Conservation (phyloP, 1,140 invertebrate species). For the Drosophila bipectinata region DNA sequence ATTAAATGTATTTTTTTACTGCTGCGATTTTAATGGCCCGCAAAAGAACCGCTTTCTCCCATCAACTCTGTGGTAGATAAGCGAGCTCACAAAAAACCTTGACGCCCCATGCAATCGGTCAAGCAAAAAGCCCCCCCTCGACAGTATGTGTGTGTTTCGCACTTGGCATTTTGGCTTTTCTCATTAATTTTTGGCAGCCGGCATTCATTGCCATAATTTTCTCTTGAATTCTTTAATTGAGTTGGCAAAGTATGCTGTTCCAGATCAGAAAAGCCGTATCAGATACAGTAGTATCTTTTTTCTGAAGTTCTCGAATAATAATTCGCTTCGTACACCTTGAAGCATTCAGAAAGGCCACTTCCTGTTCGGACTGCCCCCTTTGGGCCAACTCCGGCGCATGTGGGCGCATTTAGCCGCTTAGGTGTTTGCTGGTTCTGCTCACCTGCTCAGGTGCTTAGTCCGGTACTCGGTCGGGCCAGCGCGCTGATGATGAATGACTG, state of each 20-base stretch:
- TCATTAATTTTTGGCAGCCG: constrained; percentile 5
- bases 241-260: background rate
- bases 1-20: constrained; percentile 29
- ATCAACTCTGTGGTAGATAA: constrained; percentile 13
- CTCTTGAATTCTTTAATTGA: constrained; percentile 20
- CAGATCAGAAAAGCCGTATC: background rate
- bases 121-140: constrained; percentile 26
- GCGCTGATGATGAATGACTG: constrained; percentile 71
- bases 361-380: constrained; percentile 40
- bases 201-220: constrained; percentile 43
- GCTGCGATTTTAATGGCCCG: constrained; percentile 13
- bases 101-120: constrained; percentile 67
- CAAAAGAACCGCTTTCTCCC: constrained; percentile 40
- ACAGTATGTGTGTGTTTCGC: background rate
- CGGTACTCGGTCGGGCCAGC: background rate
- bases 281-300: background rate
- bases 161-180: background rate
- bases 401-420: constrained; percentile 56
- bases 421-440: constrained; percentile 29
- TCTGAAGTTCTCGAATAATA: background rate
- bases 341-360: constrained; percentile 45
- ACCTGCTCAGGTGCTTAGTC: constrained; percentile 11
- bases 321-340: background rate
- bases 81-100: constrained; percentile 45
- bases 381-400: constrained; percentile 32